Conservation (phyloP, 2,797 vertebrate genomes). For the Lycodopsis pacificus region DNA sequence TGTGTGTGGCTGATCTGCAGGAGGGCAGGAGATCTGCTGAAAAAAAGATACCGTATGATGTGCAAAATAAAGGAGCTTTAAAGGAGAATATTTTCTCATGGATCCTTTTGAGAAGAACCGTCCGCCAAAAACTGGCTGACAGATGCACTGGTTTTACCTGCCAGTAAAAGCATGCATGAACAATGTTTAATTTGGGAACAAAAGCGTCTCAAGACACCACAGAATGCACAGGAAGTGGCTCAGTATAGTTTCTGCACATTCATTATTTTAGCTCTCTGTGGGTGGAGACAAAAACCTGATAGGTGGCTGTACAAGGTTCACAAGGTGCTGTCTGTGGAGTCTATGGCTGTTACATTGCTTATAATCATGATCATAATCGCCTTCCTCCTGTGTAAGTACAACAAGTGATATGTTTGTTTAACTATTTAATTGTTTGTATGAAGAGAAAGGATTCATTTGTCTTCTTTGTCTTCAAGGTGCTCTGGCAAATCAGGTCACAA, state of each 20-base stretch:
- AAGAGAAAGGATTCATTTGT: rapidly evolving
- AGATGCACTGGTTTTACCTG: neutral
- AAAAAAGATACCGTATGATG: conserved; percentile 17
- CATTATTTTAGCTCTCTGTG: neutral
- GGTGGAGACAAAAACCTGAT: neutral
- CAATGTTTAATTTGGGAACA: conserved; percentile 10
- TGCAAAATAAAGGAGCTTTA: neutral
- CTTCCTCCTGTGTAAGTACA: conserved; percentile 59
- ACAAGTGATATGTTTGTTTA: neutral
- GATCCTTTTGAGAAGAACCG: neutral
- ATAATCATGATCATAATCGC: conserved; percentile 31
- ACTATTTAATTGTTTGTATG: neutral
- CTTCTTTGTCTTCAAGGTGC: conserved; percentile 26
- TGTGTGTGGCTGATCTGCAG: conserved; percentile 22
- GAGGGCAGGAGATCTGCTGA: conserved; percentile 21
- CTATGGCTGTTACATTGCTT: neutral
- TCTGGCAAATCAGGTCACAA: neutral
- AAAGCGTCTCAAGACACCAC: neutral
- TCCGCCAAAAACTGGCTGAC: neutral
- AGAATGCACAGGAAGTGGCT: conserved; percentile 26
- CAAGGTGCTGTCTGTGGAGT: neutral
- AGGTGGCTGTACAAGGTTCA: neutral
- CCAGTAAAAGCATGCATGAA: neutral
- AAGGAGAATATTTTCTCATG: neutral
- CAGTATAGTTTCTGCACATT: neutral